Percentiles rank a stretch among this genome's conserved stretches.
Evolutionary conservation across 2,888 invertebrate species (phyloP).

Genomic region (Camponotus fellah): DNA sequence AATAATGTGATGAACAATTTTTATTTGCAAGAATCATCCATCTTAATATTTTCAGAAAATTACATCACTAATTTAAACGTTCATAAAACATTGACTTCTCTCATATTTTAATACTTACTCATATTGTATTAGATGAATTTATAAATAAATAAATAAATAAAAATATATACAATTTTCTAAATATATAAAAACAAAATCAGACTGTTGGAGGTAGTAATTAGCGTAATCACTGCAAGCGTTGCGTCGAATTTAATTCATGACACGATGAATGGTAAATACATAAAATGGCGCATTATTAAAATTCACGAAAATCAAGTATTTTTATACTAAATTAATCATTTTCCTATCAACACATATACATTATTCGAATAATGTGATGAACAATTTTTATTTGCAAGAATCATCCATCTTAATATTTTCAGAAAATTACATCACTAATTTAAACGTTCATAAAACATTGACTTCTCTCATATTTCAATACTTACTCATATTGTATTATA

Average conservation of each 20-base stretch:
- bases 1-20: too few relatives aligned
- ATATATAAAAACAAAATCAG: not conserved
- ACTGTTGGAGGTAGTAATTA: not conserved
- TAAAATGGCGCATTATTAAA: conserved; percentile 3
- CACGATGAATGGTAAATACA: not conserved
- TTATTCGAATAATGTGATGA: conserved; percentile 25
- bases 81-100: not conserved
- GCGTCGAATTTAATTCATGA: not conserved
- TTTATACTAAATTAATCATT: conserved; percentile 32
- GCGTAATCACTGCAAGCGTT: not conserved
- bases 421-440: too few relatives aligned
- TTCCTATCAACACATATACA: not conserved
- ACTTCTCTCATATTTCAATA: too few relatives aligned
- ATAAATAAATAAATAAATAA: not conserved
- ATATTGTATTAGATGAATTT: not conserved
- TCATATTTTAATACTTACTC: not conserved
- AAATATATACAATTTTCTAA: not conserved
- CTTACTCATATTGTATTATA: too few relatives aligned
- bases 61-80: not conserved
- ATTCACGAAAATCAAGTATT: not conserved
- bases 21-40: not conserved
- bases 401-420: too few relatives aligned
- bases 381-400: not conserved
- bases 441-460: too few relatives aligned
- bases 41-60: not conserved